A percentile compares a stretch with the other conserved stretches of the same genome.
phyloP scores from a whole-genome alignment of 2,888 invertebrate genomes.

The Cosmia pyralina region DNA sequence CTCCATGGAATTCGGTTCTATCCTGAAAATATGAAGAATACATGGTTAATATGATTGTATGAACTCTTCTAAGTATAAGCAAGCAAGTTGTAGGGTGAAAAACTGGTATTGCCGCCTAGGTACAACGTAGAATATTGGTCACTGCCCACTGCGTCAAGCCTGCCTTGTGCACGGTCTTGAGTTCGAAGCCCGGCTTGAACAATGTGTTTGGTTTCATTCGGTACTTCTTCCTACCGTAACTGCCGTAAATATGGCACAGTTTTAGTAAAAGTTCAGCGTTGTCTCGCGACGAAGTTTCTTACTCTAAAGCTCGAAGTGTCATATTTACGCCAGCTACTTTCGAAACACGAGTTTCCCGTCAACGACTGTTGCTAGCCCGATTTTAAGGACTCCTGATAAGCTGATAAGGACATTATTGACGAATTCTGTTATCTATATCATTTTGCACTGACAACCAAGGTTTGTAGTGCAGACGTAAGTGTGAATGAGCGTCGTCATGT shows the following conservation, averaged over 20 bases:
- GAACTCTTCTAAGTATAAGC: not conserved
- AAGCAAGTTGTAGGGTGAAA: not conserved
- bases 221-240: too few species aligned
- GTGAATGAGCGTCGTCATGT: conserved; percentile 12
- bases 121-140: not conserved
- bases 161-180: too few species aligned
- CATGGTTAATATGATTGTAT: not conserved
- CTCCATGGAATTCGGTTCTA: conserved; percentile 94
- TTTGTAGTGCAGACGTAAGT: not conserved
- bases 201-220: too few species aligned
- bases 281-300: not conserved
- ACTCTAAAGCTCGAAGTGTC: not conserved
- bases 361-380: conserved; percentile 31
- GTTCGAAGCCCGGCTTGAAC: too few species aligned
- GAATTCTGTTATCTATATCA: conserved; percentile 24
- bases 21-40: conserved; percentile 74
- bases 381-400: conserved; percentile 32
- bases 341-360: not conserved
- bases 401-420: conserved; percentile 40
- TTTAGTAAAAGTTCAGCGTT: too few species aligned
- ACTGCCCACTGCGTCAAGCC: too few species aligned
- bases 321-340: not conserved
- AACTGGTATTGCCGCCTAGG: not conserved
- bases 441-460: conserved; percentile 33
- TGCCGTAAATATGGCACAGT: too few species aligned